Conservation (phyloP, 2,113 vertebrate genomes). For the Panthera tigris region DNA sequence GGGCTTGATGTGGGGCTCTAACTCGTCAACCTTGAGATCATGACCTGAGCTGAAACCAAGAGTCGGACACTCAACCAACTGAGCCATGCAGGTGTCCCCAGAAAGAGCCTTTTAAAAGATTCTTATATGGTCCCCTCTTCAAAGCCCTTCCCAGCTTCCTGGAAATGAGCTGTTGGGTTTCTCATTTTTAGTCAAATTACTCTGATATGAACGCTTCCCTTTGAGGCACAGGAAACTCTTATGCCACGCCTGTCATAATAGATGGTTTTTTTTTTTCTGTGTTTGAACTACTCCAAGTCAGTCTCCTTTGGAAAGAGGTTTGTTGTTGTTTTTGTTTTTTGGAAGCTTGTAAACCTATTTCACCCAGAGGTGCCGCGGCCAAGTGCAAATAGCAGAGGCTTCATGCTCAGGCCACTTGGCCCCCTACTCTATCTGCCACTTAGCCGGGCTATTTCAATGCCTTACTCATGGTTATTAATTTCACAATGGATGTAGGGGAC, state of each 20-base stretch:
- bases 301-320: neutral
- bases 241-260: neutral
- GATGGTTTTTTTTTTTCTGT: neutral
- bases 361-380: neutral
- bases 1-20: neutral
- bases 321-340: neutral
- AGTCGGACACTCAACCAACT: neutral
- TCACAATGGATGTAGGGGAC: neutral
- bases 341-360: neutral
- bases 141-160: neutral
- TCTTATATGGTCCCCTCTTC: neutral
- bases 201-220: neutral
- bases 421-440: neutral
- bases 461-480: neutral
- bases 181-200: neutral
- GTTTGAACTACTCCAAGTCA: neutral
- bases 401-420: neutral
- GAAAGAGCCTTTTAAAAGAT: neutral
- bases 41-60: neutral
- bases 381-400: neutral
- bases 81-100: neutral
- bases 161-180: neutral
- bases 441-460: neutral
- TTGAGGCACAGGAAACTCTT: neutral
- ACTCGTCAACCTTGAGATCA: neutral